A percentile compares a stretch with the other conserved stretches of the same genome.
phyloP scores from a whole-genome alignment of 2,888 invertebrate species.

The Pecten maximus region DNA sequence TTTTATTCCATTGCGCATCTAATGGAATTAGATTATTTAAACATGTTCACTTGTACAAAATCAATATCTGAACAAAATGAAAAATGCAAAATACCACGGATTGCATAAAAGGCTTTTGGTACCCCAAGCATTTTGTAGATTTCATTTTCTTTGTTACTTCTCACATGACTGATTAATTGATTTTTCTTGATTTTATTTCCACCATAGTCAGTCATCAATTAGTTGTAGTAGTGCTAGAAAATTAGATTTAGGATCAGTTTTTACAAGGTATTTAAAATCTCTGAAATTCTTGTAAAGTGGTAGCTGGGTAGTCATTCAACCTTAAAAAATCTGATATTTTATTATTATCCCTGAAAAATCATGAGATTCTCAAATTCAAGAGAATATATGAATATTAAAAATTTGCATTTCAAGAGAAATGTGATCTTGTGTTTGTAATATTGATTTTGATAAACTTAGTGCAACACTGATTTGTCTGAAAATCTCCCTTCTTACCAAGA shows the following conservation, averaged over 20 bases:
- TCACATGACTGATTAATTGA: constrained; percentile 35
- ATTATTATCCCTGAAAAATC: background rate
- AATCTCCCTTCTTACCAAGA: no score
- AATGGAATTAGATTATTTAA: constrained; percentile 35
- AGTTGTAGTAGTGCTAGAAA: constrained; percentile 13
- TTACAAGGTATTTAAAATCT: constrained; percentile 23
- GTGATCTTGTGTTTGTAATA: background rate
- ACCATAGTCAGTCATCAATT: constrained; percentile 18
- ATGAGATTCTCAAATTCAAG: background rate
- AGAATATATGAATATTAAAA: background rate
- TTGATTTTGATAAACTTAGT: no score
- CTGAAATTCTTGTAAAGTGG: background rate
- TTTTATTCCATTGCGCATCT: constrained; percentile 19
- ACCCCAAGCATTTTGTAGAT: constrained; percentile 30
- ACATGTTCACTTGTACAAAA: constrained; percentile 33
- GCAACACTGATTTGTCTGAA: no score
- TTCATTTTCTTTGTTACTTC: constrained; percentile 35
- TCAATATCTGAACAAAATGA: constrained; percentile 26
- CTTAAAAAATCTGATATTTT: background rate
- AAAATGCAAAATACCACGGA: constrained; percentile 23
- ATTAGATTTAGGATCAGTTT: constrained; percentile 30
- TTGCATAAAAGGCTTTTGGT: constrained; percentile 24
- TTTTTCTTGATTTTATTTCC: constrained; percentile 28
- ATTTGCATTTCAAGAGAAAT: background rate
- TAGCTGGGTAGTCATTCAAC: constrained; percentile 8